Conservation (phyloP, 2,797 vertebrate species). For the Hypotaenidia okinawae region DNA sequence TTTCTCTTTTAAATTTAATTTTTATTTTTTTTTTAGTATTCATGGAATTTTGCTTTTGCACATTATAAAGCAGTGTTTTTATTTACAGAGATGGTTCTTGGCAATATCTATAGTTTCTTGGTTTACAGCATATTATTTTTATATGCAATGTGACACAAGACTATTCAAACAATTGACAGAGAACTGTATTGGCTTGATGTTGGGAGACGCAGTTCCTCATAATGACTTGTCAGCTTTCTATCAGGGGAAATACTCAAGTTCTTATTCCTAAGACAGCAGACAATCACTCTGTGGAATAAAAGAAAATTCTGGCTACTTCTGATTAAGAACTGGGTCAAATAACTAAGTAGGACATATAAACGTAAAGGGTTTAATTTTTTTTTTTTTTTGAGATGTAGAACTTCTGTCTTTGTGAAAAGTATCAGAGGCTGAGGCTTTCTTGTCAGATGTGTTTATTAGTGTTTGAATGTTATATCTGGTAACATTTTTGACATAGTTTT, state of each 20-base stretch:
- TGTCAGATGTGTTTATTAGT: not conserved
- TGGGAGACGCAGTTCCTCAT: constrained; percentile 7
- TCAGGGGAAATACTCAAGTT: constrained; percentile 27
- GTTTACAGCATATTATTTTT: not conserved
- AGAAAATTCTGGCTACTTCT: constrained; percentile 55
- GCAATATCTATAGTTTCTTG: not conserved
- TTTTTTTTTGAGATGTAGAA: not conserved
- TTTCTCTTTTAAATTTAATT: not conserved
- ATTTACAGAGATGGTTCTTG: not conserved
- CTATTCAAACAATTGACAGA: not conserved
- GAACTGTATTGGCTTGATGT: not conserved
- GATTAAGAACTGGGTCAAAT: constrained; percentile 64
- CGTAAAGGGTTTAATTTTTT: not conserved
- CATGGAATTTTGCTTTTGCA: not conserved
- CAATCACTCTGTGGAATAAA: constrained; percentile 5
- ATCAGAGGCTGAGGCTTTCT: not conserved
- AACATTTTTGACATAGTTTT: not conserved
- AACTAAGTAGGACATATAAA: constrained; percentile 57
- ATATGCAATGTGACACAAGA: not conserved
- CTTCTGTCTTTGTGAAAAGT: not conserved
- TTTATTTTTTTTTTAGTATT: not conserved
- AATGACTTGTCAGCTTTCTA: constrained; percentile 26
- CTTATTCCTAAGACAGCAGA: constrained; percentile 13
- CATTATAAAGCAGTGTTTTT: not conserved
- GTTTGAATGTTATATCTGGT: not conserved